A percentile compares a stretch with the other conserved stretches of the same genome.
Evolutionary conservation across 2,888 invertebrate genomes (phyloP).

Genomic region (Sepiola atlantica): DNA sequence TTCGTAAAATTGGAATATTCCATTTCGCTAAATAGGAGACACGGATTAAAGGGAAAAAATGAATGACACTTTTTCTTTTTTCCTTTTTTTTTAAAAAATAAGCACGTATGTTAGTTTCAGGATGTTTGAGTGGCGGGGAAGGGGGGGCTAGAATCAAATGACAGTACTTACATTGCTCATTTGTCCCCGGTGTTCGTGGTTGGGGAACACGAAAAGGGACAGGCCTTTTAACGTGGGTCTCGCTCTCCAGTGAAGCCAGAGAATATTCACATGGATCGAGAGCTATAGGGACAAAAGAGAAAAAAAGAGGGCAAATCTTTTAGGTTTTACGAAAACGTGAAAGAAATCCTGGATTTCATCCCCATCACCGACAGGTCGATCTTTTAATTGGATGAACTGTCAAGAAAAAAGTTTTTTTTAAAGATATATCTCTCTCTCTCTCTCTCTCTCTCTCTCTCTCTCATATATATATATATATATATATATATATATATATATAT

Average conservation of each 20-base stretch:
- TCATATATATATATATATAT: no score
- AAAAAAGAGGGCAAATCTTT: no score
- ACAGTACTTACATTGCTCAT: neutral
- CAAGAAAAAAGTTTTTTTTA: neutral
- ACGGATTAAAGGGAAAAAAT: no score
- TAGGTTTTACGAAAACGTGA: neutral
- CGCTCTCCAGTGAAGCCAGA: neutral
- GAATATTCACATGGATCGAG: neutral
- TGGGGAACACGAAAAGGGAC: neutral
- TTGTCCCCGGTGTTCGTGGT: neutral
- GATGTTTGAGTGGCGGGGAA: no score
- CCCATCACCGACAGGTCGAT: neutral
- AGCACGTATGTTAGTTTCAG: no score
- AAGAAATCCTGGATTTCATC: neutral
- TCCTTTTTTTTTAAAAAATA: no score
- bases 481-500: no score
- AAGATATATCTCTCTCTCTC: no score
- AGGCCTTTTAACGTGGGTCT: neutral
- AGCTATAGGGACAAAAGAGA: neutral
- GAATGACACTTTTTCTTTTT: no score
- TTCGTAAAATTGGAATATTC: no score
- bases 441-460: no score
- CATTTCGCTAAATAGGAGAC: no score
- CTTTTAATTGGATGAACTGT: neutral
- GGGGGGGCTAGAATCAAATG: neutral